Conservation (phyloP, 2,113 vertebrate species). For the Mustela nigripes region DNA sequence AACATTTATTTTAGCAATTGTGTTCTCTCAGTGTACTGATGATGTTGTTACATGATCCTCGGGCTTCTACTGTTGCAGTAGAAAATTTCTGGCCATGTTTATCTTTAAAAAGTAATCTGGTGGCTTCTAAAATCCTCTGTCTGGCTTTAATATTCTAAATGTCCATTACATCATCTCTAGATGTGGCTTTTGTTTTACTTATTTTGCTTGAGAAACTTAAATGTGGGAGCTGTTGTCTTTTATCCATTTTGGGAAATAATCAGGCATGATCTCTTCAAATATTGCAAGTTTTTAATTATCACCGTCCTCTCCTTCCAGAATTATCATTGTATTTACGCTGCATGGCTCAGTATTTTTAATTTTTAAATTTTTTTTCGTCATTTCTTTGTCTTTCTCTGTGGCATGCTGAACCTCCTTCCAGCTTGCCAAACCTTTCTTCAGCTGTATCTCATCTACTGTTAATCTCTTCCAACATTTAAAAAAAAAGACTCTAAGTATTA, state of each 20-base stretch:
- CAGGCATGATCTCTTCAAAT: neutral
- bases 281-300: neutral
- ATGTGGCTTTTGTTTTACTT: neutral
- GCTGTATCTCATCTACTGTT: neutral
- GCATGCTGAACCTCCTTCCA: neutral
- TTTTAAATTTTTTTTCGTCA: neutral
- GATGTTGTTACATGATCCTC: neutral
- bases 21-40: neutral
- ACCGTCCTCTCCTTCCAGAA: neutral
- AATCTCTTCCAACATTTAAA: neutral
- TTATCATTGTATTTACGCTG: neutral
- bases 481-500: neutral
- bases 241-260: neutral
- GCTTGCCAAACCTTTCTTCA: neutral
- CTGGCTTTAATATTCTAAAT: neutral
- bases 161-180: neutral
- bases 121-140: neutral
- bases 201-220: neutral
- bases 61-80: neutral
- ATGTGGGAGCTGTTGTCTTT: neutral
- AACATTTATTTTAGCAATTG: neutral
- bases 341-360: neutral
- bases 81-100: neutral
- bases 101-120: neutral
- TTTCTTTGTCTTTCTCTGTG: neutral